These are phyloP conservation scores for Maconellicoccus hirsutus DNA, from an alignment of 1,140 invertebrate species.

Conservation along the genomic window DNA sequence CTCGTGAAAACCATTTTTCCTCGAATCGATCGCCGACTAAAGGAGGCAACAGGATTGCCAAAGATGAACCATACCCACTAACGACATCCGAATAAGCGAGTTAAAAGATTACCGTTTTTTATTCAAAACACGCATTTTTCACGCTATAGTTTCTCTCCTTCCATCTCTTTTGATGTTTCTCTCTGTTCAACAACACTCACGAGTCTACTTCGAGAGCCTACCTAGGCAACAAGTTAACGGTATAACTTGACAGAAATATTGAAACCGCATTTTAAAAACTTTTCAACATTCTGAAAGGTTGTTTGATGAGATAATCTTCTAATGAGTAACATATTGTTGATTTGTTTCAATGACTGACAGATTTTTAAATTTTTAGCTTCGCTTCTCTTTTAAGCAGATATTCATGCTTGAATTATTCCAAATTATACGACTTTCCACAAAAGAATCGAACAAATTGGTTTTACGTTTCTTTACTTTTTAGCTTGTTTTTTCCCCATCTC, in stretches of 20 bases:
- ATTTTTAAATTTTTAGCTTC: slow-evolving; percentile 13
- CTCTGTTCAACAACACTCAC: no score
- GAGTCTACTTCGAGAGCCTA: no score
- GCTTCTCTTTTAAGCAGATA: slow-evolving; percentile 5
- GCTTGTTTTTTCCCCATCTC: no score
- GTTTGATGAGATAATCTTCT: slow-evolving; percentile 19
- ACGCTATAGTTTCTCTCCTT: no score
- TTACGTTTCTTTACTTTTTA: background rate
- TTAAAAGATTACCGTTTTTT: no score
- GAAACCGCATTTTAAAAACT: slow-evolving; percentile 4
- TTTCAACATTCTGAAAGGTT: slow-evolving; percentile 12
- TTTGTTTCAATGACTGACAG: slow-evolving; percentile 17
- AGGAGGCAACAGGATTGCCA: no score
- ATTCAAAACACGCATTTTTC: no score
- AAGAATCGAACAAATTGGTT: background rate
- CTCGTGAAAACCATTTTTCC: background rate
- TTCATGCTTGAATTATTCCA: slow-evolving; percentile 15
- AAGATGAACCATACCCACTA: no score
- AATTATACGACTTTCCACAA: background rate
- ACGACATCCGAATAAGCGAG: no score
- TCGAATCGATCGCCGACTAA: no score
- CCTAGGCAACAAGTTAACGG: background rate
- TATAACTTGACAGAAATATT: background rate
- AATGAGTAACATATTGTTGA: slow-evolving; percentile 21
- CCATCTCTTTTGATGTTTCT: no score